A percentile compares a stretch with the other conserved stretches of the same genome.
Conservation (phyloP, 2,888 invertebrate species). For the Phorcus lineatus region DNA sequence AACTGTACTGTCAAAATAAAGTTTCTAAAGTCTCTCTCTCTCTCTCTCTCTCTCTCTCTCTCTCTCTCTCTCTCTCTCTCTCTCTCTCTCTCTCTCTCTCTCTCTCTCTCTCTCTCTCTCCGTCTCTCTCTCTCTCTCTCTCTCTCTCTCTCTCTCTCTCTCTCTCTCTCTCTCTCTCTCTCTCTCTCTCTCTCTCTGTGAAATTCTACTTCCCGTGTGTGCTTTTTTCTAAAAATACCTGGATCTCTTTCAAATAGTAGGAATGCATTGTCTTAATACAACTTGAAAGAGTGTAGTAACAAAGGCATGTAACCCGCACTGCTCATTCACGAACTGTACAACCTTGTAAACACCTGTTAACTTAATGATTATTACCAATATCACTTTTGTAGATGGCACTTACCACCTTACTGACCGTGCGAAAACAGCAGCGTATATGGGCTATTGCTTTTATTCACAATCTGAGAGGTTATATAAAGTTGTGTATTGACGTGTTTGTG, state of each 20-base stretch:
- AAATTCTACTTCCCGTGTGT: no score
- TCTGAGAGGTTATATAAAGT: not conserved
- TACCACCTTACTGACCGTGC: no score
- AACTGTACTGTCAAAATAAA: no score
- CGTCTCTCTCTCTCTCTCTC: constrained; percentile 21
- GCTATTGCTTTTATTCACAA: not conserved
- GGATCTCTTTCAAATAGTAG: no score
- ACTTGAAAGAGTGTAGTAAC: no score
- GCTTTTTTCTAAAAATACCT: no score
- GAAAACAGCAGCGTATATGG: not conserved
- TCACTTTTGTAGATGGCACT: no score
- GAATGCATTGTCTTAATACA: no score
- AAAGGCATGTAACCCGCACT: no score
- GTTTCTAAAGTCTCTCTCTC: constrained; percentile 25
- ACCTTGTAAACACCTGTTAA: not conserved
- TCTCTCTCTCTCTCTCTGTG: not conserved
- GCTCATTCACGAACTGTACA: no score
- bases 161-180: not conserved
- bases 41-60: constrained; percentile 22
- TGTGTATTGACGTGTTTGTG: no score
- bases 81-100: constrained; percentile 22
- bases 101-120: constrained; percentile 1
- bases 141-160: not conserved
- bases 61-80: constrained; percentile 20
- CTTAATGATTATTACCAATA: not conserved